A percentile compares a stretch with the other conserved stretches of the same genome.
Evolutionary conservation across 2,888 invertebrate species (phyloP).

Genomic region (Drosophila nr. perissopoda): DNA sequence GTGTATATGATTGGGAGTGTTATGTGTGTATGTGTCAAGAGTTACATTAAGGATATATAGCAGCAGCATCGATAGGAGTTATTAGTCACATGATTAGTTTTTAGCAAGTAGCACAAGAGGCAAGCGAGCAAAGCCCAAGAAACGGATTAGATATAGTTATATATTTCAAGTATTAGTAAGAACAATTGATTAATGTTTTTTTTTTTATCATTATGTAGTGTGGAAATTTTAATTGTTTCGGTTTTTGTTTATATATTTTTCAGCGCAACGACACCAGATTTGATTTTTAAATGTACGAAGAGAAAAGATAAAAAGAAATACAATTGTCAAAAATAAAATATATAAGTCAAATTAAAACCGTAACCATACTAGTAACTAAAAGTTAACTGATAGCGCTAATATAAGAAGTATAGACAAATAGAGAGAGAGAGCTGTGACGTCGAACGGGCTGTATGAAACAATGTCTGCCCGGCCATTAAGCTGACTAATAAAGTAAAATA

Average conservation of each 20-base stretch:
- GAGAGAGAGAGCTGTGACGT: constrained; percentile 48
- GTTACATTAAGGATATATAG: constrained; percentile 47
- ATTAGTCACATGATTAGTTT: constrained; percentile 64
- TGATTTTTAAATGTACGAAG: constrained; percentile 62
- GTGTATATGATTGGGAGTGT: constrained; percentile 22
- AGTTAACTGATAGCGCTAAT: constrained; percentile 49
- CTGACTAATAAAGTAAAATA: constrained; percentile 48
- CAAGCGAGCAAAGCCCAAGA: constrained; percentile 76
- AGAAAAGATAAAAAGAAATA: constrained; percentile 81
- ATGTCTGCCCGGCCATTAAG: constrained; percentile 62
- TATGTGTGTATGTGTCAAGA: constrained; percentile 33
- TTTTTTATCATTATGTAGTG: constrained; percentile 43
- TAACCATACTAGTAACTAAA: constrained; percentile 68
- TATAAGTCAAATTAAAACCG: constrained; percentile 67
- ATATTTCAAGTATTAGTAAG: constrained; percentile 45
- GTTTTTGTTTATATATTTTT: constrained; percentile 28
- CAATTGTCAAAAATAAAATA: constrained; percentile 80
- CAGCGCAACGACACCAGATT: constrained; percentile 83
- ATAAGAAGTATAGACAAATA: constrained; percentile 26
- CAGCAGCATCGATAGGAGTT: constrained; percentile 52
- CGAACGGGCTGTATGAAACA: constrained; percentile 41
- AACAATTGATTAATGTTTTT: constrained; percentile 47
- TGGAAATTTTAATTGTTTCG: constrained; percentile 48
- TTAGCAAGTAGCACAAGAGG: constrained; percentile 62
- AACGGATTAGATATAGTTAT: constrained; percentile 39